Conservation (phyloP, 2,888 invertebrate genomes). For the Cosmia trapezina region DNA sequence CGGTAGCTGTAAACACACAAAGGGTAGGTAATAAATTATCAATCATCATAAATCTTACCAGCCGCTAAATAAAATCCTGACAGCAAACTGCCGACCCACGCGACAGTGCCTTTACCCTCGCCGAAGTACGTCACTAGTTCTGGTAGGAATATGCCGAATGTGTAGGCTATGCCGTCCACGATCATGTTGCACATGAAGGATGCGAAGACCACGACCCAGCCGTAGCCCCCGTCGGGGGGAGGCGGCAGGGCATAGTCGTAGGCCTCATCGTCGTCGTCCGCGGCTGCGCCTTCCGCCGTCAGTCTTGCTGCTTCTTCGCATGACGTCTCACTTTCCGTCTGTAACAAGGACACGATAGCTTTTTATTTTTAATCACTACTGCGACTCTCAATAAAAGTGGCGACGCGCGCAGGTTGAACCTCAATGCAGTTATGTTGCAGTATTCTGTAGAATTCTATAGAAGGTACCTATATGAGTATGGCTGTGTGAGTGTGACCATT, state of each 20-base stretch:
- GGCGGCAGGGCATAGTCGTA: slow-evolving; percentile 95
- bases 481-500: slow-evolving; percentile 35
- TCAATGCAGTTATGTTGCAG: slow-evolving; percentile 65
- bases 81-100: slow-evolving; percentile 98
- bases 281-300: slow-evolving; percentile 91
- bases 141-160: slow-evolving; percentile 97
- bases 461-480: slow-evolving; percentile 14
- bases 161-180: slow-evolving; percentile 99
- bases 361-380: slow-evolving; percentile 45
- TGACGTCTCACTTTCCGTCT: slow-evolving; percentile 97
- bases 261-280: slow-evolving; percentile 91
- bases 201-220: slow-evolving; percentile 98
- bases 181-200: slow-evolving; percentile 99
- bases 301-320: slow-evolving; percentile 95
- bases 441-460: slow-evolving; percentile 51
- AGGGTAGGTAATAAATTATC: slow-evolving; percentile 33
- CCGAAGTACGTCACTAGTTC: slow-evolving; percentile 95
- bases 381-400: slow-evolving; percentile 54
- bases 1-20: slow-evolving; percentile 25
- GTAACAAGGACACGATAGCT: slow-evolving; percentile 75
- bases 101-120: slow-evolving; percentile 96
- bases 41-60: slow-evolving; percentile 90
- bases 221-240: slow-evolving; percentile 97
- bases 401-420: slow-evolving; percentile 65
- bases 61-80: slow-evolving; percentile 98